phyloP scores from a whole-genome alignment of 2,888 invertebrate species.

The Tenthredo distinguenda region DNA sequence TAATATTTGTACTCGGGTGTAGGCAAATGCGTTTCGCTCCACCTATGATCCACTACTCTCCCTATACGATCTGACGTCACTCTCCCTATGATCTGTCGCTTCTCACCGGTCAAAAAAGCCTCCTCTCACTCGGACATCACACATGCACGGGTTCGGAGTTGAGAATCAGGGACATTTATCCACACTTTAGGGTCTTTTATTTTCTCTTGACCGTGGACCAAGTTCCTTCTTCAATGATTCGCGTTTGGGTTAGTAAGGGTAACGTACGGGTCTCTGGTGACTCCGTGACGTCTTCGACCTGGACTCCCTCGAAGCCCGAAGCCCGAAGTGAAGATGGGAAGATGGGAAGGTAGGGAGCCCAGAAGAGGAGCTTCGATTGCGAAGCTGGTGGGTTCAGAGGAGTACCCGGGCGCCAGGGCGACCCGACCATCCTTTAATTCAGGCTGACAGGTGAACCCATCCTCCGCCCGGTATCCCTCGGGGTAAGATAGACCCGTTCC shows the following conservation, averaged over 20 bases:
- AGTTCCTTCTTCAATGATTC: slow-evolving; percentile 11
- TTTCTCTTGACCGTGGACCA: slow-evolving; percentile 12
- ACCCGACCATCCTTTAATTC: slow-evolving; percentile 81
- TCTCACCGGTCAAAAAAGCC: background rate
- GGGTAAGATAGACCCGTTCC: slow-evolving; percentile 78
- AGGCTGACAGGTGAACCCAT: slow-evolving; percentile 80
- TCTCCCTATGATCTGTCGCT: background rate
- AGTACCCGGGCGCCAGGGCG: slow-evolving; percentile 56
- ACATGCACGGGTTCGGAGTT: background rate
- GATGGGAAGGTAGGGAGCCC: slow-evolving; percentile 51
- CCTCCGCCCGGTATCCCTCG: slow-evolving; percentile 74
- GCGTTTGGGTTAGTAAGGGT: slow-evolving; percentile 43
- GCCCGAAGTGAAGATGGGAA: slow-evolving; percentile 54
- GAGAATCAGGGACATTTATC: background rate
- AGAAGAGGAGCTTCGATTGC: slow-evolving; percentile 67
- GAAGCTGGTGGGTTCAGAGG: slow-evolving; percentile 56
- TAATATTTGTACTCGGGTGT: slow-evolving; percentile 19
- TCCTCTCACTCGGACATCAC: background rate
- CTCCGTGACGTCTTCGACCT: slow-evolving; percentile 52
- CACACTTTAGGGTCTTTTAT: background rate
- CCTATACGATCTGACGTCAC: slow-evolving; percentile 4
- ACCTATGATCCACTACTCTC: slow-evolving; percentile 28
- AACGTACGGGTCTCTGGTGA: slow-evolving; percentile 60
- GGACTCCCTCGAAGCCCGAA: slow-evolving; percentile 50
- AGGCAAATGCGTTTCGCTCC: slow-evolving; percentile 24